Evolutionary conservation across 1,140 invertebrate genomes (phyloP), one percentile per base, ranked within the genome.

Genomic region (Coelopa frigida): DNA sequence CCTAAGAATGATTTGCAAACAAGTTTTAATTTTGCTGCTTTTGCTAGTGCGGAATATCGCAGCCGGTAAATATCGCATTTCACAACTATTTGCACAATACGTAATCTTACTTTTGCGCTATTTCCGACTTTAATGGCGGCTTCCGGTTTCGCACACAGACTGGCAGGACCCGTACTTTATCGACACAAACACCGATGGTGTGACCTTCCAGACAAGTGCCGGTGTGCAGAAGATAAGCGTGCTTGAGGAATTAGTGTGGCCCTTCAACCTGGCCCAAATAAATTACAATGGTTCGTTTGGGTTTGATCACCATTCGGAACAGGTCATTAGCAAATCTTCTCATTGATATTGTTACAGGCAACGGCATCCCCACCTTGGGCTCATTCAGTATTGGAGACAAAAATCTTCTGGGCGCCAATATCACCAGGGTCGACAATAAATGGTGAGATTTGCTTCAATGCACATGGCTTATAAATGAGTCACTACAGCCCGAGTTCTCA

Each of bases 181-280:
- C n/a, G 32, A 44, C 18, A 18, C 43, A 10, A 31, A 23, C 20
- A 36, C 43, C 0, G 12, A 23, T 10, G 43, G 32, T 15, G 32
- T 44, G 4, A 11, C 11, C 11, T 44, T 26, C 21, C 31, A 35
- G 36, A 44, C 21, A 23, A 20, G 27, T 31, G 43, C 24, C 6
- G 32, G 43, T 38, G 44, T 37, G 38, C 44, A 46, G 17, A 38
- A 20, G 33, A 70, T 73, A 15, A 60, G 55, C 37, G 70, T 74
- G 60, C 62, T 71, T 1, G 73, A 75, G 47, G 72, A 73, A 50
- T 70, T 73, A 10, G 48, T 51, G 15, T 66, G 55, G 7, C 66
- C 69, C 7, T 62, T 73, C 5, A 39, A 56, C 11, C 66, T 75
- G 5, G 72, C 70, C 2, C 66, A 61, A 49, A 55, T 75, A 3